Conservation (phyloP, 2,797 vertebrate genomes). For the Agapornis canus region DNA sequence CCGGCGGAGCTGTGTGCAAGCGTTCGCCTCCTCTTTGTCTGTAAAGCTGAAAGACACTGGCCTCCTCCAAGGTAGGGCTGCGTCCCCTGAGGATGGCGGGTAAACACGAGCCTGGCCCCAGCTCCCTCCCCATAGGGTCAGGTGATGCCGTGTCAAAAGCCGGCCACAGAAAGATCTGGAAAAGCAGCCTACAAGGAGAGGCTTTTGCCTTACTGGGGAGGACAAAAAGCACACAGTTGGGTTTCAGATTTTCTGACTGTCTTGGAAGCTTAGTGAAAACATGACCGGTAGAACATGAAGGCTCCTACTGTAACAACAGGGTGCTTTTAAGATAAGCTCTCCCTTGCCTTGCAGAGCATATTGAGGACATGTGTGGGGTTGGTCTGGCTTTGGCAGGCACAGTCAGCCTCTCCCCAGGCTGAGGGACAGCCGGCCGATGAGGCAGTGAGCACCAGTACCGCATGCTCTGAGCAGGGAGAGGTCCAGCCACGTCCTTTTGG, state of each 20-base stretch:
- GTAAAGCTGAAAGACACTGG: slow-evolving; percentile 74
- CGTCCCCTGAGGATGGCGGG: slow-evolving; percentile 79
- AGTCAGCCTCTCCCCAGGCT: background rate
- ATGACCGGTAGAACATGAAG: background rate
- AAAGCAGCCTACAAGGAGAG: slow-evolving; percentile 55
- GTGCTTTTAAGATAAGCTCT: background rate
- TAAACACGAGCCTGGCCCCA: slow-evolving; percentile 82
- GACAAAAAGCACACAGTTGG: slow-evolving; percentile 47
- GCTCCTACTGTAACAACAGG: background rate
- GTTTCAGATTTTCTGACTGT: slow-evolving; percentile 42
- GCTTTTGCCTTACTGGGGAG: slow-evolving; percentile 41
- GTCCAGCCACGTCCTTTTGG: background rate
- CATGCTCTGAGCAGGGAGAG: background rate
- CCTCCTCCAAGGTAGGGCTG: slow-evolving; percentile 77
- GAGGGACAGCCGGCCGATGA: background rate
- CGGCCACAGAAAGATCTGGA: slow-evolving; percentile 78
- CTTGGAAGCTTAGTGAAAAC: slow-evolving; percentile 9
- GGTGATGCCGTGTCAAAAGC: slow-evolving; percentile 75
- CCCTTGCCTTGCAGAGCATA: background rate
- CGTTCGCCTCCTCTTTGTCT: slow-evolving; percentile 79
- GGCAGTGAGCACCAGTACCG: background rate
- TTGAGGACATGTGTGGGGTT: background rate
- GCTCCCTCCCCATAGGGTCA: slow-evolving; percentile 74
- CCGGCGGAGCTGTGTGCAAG: slow-evolving; percentile 63
- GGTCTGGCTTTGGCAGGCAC: background rate